Conservation (phyloP, 2,888 invertebrate genomes). For the Stegana nigrithorax region DNA sequence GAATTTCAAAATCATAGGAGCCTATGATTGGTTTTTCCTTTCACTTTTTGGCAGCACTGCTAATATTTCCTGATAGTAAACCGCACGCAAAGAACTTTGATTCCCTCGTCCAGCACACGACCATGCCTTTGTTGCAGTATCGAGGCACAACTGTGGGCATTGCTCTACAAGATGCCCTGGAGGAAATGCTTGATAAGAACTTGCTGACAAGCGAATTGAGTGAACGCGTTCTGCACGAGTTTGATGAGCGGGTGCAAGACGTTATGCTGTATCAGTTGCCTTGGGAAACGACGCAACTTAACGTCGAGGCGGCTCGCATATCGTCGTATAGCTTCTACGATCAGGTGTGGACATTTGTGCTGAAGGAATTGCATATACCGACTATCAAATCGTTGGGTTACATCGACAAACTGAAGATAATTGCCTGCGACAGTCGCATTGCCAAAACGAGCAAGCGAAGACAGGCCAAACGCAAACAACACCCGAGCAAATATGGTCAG, state of each 20-base stretch:
- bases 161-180: neutral
- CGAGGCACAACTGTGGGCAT: neutral
- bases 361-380: neutral
- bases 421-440: neutral
- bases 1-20: too few relatives aligned
- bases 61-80: neutral
- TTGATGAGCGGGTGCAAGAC: neutral
- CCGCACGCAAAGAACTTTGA: neutral
- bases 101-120: neutral
- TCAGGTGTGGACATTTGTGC: neutral
- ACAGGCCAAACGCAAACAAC: neutral
- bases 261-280: neutral
- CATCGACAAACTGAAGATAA: neutral
- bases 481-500: too few relatives aligned
- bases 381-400: neutral
- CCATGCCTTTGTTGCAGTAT: neutral
- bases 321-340: neutral
- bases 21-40: neutral
- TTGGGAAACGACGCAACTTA: neutral
- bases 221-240: neutral
- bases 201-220: neutral
- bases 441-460: neutral
- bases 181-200: neutral
- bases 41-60: neutral
- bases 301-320: neutral